Evolutionary conservation across 1,140 invertebrate genomes (phyloP).

Genomic region (Ptiloglossa arizonensis): DNA sequence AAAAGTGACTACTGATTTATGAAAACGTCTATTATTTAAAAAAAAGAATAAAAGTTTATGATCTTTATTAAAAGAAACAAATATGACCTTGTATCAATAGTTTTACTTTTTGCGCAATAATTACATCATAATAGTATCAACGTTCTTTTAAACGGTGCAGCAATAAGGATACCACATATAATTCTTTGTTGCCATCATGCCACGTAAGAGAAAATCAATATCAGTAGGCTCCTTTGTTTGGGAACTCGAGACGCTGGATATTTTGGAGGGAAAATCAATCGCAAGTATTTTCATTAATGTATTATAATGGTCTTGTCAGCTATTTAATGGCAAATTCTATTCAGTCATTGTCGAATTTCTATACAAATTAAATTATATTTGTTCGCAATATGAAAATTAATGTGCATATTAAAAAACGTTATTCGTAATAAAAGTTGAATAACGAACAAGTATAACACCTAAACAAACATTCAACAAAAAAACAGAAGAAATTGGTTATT

Average conservation of each 20-base stretch:
- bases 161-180: slow-evolving; percentile 54
- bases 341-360: neutral
- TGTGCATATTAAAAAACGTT: neutral
- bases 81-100: neutral
- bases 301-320: too few species aligned
- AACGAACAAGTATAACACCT: neutral
- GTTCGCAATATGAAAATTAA: too few species aligned
- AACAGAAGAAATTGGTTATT: too few species aligned
- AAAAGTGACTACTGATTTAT: neutral
- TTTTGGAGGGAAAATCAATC: slow-evolving; percentile 63
- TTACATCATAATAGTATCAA: neutral
- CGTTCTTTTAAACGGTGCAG: neutral
- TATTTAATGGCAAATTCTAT: too few species aligned
- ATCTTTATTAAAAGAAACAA: neutral
- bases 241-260: slow-evolving; percentile 52
- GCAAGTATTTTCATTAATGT: neutral
- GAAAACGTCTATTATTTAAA: neutral
- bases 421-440: neutral
- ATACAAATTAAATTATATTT: neutral
- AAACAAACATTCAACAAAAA: neutral
- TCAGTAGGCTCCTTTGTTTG: slow-evolving; percentile 75
- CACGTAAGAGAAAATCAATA: slow-evolving; percentile 77
- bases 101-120: slow-evolving; percentile 7
- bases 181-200: slow-evolving; percentile 71
- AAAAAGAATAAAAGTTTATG: neutral